These are phyloP conservation scores for Ooceraea biroi DNA, from an alignment of 1,140 invertebrate genomes.

Conservation along the genomic window DNA sequence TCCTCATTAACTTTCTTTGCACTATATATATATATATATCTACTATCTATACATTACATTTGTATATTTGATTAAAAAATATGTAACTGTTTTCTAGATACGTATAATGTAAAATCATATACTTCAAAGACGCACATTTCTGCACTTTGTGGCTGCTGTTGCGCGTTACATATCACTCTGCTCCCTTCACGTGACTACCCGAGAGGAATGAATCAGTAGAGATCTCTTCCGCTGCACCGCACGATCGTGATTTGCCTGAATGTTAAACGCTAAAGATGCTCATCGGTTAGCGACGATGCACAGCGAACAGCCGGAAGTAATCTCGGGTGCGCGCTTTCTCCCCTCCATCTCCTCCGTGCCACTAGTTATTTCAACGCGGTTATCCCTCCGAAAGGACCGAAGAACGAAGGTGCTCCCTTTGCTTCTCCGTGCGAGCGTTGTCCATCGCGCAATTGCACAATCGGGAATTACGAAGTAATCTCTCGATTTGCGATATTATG, in stretches of 20 bases:
- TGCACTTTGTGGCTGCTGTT: neutral
- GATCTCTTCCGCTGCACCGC: neutral
- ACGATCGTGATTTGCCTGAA: neutral
- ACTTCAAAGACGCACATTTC: too few relatives aligned
- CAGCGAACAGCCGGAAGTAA: conserved; percentile 37
- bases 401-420: neutral
- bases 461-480: conserved; percentile 15
- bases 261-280: conserved; percentile 20
- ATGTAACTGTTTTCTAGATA: too few relatives aligned
- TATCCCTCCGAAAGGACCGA: neutral
- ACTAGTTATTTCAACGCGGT: conserved; percentile 31
- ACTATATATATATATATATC: too few relatives aligned
- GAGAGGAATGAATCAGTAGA: neutral
- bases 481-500: conserved; percentile 15
- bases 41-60: too few relatives aligned
- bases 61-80: too few relatives aligned
- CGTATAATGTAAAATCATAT: too few relatives aligned
- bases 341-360: neutral
- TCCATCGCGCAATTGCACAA: neutral
- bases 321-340: neutral
- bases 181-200: neutral
- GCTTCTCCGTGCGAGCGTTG: neutral
- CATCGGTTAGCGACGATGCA: conserved; percentile 42
- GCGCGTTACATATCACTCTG: neutral
- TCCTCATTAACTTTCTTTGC: too few relatives aligned